Conservation (phyloP, 1,140 invertebrate genomes). For the Catajapyx aquilonaris region DNA sequence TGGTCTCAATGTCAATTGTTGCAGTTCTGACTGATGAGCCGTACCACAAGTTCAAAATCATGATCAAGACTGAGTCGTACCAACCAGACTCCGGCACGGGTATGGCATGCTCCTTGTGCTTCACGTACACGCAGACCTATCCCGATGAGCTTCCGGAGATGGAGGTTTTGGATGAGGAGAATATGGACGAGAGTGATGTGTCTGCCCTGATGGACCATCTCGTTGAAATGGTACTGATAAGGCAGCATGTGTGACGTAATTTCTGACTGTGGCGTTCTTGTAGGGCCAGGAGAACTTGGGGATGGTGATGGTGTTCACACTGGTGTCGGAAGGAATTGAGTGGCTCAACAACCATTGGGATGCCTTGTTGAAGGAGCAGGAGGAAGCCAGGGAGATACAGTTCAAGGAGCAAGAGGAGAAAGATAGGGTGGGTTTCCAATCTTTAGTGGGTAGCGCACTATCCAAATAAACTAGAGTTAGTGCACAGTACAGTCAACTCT, state of each 20-base stretch:
- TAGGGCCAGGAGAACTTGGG: slow-evolving; percentile 74
- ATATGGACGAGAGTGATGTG: slow-evolving; percentile 50
- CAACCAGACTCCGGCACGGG: slow-evolving; percentile 39
- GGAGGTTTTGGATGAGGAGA: slow-evolving; percentile 54
- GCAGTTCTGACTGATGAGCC: no score
- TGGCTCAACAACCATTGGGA: slow-evolving; percentile 75
- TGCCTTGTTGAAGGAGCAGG: slow-evolving; percentile 40
- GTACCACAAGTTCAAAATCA: no score
- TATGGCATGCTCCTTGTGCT: slow-evolving; percentile 44
- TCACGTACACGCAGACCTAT: slow-evolving; percentile 68
- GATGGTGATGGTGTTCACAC: slow-evolving; percentile 92
- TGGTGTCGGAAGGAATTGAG: slow-evolving; percentile 81
- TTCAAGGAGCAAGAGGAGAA: slow-evolving; percentile 60
- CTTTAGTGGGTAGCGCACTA: no score
- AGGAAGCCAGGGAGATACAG: slow-evolving; percentile 44
- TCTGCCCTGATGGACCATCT: slow-evolving; percentile 44
- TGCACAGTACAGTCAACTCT: no score
- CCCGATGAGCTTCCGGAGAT: slow-evolving; percentile 67
- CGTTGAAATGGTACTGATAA: slow-evolving; percentile 33
- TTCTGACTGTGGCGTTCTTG: no score
- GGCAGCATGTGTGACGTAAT: slow-evolving; percentile 4
- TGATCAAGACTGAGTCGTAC: no score
- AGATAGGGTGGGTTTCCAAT: slow-evolving; percentile 46
- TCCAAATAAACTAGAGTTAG: no score
- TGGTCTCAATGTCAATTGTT: no score